phyloP scores from a whole-genome alignment of 2,113 vertebrate genomes.

The Hippocampus barbouri region DNA sequence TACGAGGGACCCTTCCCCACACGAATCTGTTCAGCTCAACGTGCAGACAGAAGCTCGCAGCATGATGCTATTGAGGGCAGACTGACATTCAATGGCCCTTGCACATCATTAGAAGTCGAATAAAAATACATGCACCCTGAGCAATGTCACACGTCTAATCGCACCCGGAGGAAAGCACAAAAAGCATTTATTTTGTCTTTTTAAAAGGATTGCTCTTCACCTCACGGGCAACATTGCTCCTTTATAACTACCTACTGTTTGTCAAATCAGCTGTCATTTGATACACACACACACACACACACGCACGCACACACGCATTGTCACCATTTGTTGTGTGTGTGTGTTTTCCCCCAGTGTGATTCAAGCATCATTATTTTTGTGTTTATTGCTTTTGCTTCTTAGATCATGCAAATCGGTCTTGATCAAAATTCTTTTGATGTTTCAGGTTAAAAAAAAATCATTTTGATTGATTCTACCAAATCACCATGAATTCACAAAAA shows the following conservation, averaged over 20 bases:
- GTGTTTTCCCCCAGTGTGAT: background rate
- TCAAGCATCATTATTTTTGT: background rate
- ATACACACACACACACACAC: background rate
- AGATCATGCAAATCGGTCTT: background rate
- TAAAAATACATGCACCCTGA: slow-evolving; percentile 20
- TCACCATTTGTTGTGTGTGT: too few species aligned
- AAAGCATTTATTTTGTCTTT: background rate
- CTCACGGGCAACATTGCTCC: background rate
- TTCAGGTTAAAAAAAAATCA: background rate
- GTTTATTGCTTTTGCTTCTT: background rate
- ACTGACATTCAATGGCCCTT: slow-evolving; percentile 35
- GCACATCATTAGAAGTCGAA: slow-evolving; percentile 42
- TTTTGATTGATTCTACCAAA: background rate
- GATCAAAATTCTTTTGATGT: background rate
- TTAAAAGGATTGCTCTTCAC: background rate
- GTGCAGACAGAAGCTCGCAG: slow-evolving; percentile 4
- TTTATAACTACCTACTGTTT: background rate
- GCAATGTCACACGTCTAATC: slow-evolving; percentile 17
- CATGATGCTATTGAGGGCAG: slow-evolving; percentile 21
- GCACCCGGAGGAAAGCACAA: slow-evolving; percentile 14
- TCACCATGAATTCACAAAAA: background rate
- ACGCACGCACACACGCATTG: too few species aligned
- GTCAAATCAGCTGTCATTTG: background rate
- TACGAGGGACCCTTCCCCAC: background rate
- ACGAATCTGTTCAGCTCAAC: slow-evolving; percentile 5